A percentile compares a stretch with the other conserved stretches of the same genome.
phyloP scores from a whole-genome alignment of 1,140 invertebrate genomes.

The Harlomillsia oculata region DNA sequence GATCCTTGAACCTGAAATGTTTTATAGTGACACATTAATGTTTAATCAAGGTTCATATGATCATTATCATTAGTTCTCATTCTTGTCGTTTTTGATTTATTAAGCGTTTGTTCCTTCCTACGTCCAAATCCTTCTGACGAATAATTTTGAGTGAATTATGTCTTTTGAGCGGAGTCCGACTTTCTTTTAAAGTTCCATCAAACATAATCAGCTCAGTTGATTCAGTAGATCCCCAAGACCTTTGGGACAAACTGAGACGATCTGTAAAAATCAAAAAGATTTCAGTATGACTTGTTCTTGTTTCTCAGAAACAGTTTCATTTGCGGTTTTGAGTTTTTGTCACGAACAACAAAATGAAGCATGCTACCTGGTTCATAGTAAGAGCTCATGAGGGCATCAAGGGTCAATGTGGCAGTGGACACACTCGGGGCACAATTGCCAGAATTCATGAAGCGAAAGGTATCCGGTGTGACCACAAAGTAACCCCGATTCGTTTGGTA shows the following conservation, averaged over 20 bases:
- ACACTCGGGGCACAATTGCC: not conserved
- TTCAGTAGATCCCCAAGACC: conserved; percentile 9
- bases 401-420: not conserved
- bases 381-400: conserved; percentile 3
- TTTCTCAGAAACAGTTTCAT: not conserved
- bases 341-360: not conserved
- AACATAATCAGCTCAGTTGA: not conserved
- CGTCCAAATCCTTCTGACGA: conserved; percentile 17
- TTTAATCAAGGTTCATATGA: not conserved
- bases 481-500: conserved; percentile 77
- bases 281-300: not conserved
- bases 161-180: conserved; percentile 6
- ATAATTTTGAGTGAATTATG: conserved; percentile 27
- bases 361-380: conserved; percentile 10
- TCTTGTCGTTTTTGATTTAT: too few relatives aligned
- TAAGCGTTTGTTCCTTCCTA: too few relatives aligned
- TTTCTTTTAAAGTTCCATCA: not conserved
- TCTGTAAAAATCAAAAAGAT: not conserved
- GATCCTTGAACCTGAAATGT: not conserved
- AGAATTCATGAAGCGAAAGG: conserved; percentile 41
- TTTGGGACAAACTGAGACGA: conserved; percentile 5
- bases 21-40: not conserved
- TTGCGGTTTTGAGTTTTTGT: not conserved
- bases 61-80: too few relatives aligned
- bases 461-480: conserved; percentile 76